Percentiles rank a stretch among this genome's conserved stretches.
phyloP scores from a whole-genome alignment of 2,113 vertebrate species.

The Prunella fulvescens region DNA sequence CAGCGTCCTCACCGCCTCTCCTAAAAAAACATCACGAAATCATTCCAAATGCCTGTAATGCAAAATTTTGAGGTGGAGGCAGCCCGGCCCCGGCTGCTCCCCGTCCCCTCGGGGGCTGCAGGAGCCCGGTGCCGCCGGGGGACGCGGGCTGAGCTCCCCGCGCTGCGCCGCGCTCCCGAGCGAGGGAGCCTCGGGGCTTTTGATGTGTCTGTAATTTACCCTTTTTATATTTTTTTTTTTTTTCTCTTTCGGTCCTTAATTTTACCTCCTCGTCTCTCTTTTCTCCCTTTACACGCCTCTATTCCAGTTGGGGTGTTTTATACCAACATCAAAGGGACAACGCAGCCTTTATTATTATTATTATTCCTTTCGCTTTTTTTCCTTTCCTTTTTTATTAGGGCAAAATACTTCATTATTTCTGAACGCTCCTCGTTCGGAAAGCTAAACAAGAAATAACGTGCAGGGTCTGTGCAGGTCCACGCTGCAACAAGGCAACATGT shows the following conservation, averaged over 20 bases:
- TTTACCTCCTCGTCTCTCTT: neutral
- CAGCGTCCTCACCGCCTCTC: neutral
- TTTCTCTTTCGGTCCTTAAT: neutral
- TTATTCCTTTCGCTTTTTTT: neutral
- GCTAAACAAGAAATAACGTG: conserved; percentile 50
- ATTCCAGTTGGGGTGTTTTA: conserved; percentile 8
- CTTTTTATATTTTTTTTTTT: neutral
- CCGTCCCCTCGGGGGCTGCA: neutral
- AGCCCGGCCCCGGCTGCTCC: neutral
- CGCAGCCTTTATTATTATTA: neutral
- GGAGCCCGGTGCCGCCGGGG: neutral
- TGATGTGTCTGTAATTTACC: neutral
- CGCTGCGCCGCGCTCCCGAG: neutral
- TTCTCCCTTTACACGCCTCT: neutral
- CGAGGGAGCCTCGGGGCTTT: neutral
- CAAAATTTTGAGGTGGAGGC: rapidly evolving
- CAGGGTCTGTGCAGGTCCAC: neutral
- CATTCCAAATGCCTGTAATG: rapidly evolving
- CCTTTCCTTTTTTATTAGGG: neutral
- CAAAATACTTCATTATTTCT: conserved; percentile 23
- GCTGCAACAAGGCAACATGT: neutral
- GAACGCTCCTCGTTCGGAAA: neutral
- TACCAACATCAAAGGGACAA: conserved; percentile 30
- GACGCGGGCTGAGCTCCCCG: neutral
- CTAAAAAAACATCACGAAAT: rapidly evolving